Evolutionary conservation across 2,797 vertebrate genomes (phyloP).

Genomic region (Gambusia yucatana): DNA sequence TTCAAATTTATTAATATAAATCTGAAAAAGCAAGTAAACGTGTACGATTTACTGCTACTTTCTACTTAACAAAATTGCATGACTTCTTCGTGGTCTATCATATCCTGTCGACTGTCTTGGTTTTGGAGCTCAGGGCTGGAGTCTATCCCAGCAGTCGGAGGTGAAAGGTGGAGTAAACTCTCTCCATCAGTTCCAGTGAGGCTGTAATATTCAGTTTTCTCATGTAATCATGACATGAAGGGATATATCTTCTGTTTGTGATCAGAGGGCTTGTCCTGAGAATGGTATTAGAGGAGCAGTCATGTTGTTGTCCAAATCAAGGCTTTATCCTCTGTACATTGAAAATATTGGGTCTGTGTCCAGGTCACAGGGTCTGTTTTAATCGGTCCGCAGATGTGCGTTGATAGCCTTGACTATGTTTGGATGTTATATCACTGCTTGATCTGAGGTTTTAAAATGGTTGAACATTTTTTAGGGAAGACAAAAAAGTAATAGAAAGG

Average conservation of each 20-base stretch:
- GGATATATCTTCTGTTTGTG: constrained; percentile 6
- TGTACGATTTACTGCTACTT: not conserved
- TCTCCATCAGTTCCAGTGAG: not conserved
- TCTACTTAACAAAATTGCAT: not conserved
- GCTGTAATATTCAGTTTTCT: not conserved
- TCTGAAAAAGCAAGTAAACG: not conserved
- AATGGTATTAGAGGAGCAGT: constrained; percentile 20
- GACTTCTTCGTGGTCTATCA: not conserved
- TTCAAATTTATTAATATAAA: not conserved
- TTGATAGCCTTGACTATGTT: constrained; percentile 17
- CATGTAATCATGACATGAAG: constrained; percentile 1
- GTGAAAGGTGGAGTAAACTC: not conserved
- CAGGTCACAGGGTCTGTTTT: constrained; percentile 1
- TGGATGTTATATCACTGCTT: constrained; percentile 11
- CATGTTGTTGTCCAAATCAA: constrained; percentile 29
- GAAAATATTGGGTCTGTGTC: constrained; percentile 11
- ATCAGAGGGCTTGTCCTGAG: not conserved
- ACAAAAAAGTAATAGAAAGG: not conserved
- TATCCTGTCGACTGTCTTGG: not conserved
- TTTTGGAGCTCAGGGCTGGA: not conserved
- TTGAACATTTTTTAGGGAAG: not conserved
- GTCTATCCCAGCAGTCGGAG: not conserved
- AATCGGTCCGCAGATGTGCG: constrained; percentile 6
- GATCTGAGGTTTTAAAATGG: not conserved
- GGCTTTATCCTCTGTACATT: constrained; percentile 16